Base-by-base conservation (phyloP, 2,113 vertebrate species). In the Emydura subglobosa region DNA sequence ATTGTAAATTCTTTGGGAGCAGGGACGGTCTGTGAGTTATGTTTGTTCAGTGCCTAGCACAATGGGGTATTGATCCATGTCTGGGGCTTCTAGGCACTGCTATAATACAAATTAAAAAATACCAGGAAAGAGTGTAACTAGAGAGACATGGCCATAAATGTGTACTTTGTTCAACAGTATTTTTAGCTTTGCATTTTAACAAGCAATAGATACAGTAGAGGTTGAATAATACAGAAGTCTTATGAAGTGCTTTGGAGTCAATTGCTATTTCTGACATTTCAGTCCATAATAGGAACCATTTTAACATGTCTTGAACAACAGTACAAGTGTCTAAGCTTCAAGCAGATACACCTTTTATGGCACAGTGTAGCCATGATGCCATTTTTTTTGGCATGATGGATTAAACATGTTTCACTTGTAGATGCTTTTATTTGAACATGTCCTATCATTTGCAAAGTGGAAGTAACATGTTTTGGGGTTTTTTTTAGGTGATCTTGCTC, bases 31-130 rank as follows among this genome's bases (percentile, higher is more conserved):
- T 85, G 76, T 6, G 42, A 29, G 50, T 57, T 89, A 44, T 47
- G 59, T 34, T 31, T 31, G 6, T 61, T 27, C 3, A 65, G 31
- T 54, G 44, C 1, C 4, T 12, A 53, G 79, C 22, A 42, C 4
- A 13, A 34, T 0, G 0, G 4, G 2, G 10, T 24, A 9, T 82
- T 27, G 31, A 5, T 54, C 49, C 24, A 50, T n/a, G 22, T 47
- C 44, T 21, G 55, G 3, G 50, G 51, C 10, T 80, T 39, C 79
- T 39, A 72, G 72, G 82, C 86, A 17, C 24, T 39, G 65, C 27
- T 50, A 14, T 51, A 74, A 86, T 42, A 39, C 54, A 72, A 85
- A 50, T 3, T 8, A 84, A 84, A 86, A 24, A 3, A 79, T 94
- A 83, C 59, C 25, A 29, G 5, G 16, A 39, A 89, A 87, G 39